Evolutionary conservation across 1,140 invertebrate genomes (phyloP).

Genomic region (Lysiphlebus fabarum): DNA sequence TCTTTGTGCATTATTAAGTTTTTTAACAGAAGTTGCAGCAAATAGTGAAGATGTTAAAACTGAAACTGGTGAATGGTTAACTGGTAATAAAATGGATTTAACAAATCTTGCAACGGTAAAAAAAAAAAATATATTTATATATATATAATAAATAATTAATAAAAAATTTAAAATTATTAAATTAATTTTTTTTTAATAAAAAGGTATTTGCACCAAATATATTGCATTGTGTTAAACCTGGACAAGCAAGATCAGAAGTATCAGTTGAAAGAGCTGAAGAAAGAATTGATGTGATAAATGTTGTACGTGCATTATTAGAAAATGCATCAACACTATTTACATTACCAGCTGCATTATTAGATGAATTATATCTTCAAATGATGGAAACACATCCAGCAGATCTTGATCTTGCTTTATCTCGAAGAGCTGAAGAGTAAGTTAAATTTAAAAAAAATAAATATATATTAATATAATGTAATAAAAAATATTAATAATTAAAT

Average conservation of each 20-base stretch:
- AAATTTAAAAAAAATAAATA: not conserved
- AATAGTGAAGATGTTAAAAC: constrained; percentile 67
- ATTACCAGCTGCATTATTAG: constrained; percentile 74
- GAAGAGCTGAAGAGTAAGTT: constrained; percentile 61
- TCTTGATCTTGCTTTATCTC: constrained; percentile 61
- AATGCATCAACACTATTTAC: constrained; percentile 73
- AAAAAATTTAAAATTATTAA: no score
- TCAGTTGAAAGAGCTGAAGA: constrained; percentile 73
- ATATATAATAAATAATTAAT: constrained; percentile 7
- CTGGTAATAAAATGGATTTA: constrained; percentile 91
- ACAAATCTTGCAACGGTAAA: constrained; percentile 78
- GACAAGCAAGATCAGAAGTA: constrained; percentile 61
- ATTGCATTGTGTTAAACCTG: constrained; percentile 71
- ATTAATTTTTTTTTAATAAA: constrained; percentile 4
- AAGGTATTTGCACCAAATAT: constrained; percentile 89
- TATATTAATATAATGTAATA: not conserved
- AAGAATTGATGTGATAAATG: constrained; percentile 83
- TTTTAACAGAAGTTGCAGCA: constrained; percentile 75
- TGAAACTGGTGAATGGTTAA: constrained; percentile 61
- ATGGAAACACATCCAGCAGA: constrained; percentile 78
- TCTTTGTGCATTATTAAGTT: constrained; percentile 74
- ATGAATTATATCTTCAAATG: constrained; percentile 81
- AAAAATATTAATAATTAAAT: not conserved
- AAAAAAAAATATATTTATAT: constrained; percentile 5
- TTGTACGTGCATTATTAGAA: constrained; percentile 78